Evolutionary conservation across 2,797 vertebrate species (phyloP), one percentile per base, ranked within the genome.

Genomic region (Nothura maculosa): DNA sequence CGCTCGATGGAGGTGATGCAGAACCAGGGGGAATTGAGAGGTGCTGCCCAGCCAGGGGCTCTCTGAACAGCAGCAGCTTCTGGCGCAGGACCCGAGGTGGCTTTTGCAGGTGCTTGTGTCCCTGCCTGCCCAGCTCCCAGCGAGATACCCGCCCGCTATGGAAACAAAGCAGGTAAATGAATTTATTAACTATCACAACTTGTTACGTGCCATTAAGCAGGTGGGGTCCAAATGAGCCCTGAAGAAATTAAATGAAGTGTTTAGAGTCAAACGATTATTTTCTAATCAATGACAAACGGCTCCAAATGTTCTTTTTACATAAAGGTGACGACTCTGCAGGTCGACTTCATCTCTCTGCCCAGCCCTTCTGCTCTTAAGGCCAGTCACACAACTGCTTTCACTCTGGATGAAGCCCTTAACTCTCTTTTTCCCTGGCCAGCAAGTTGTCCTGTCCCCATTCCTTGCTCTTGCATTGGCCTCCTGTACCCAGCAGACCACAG

Each of bases 131-230:
- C 30, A 38, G 15, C 81, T 61, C 18, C 1, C 5, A 45, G 27
- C 50, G 5, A 40, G 40, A 40, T 40, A 40, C 18, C 3, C 6
- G 0, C 3, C 2, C 30, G 1, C 0, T 9, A 19, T 12, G 4
- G 7, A 18, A 14, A 25, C 21, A 19, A 22, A 3, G 3, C 20
- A 18, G 25, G 18, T 47, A 22, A 81, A 28, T 12, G 32, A 11
- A 27, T 8, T 32, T 18, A 13, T 55, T 40, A 43, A 50, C 10
- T 22, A 32, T 78, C 43, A 20, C 28, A 45, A 28, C 8, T 18
- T 62, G 34, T 7, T 54, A 36, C 8, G 2, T 45, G 6, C 38
- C 52, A 24, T 45, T 66, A 58, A 62, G 76, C 9, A 68, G 16
- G 55, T 92, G 55, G 32, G 64, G 72, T 70, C 72, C 5, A 76